phyloP scores from a whole-genome alignment of 2,797 vertebrate genomes.

The Hyperoplus lanceolatus region DNA sequence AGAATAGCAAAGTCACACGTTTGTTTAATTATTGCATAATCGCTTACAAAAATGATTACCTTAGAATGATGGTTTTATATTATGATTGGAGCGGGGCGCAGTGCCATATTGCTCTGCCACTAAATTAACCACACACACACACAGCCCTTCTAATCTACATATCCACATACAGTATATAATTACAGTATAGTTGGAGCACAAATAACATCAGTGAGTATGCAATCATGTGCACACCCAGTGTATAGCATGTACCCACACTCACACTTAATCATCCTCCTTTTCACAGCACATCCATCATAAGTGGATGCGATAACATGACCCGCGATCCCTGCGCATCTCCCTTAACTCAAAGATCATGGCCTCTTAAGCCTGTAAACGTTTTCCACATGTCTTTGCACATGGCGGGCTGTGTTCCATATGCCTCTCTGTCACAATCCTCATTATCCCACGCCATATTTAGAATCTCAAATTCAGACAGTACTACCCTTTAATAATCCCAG shows the following conservation, averaged over 20 bases:
- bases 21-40: too few species aligned
- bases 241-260: constrained; percentile 17
- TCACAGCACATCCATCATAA: constrained; percentile 80
- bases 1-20: too few species aligned
- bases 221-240: constrained; percentile 14
- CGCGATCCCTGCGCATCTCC: constrained; percentile 66
- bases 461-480: constrained; percentile 61
- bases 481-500: constrained; percentile 47
- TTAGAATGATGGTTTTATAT: too few species aligned
- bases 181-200: constrained; percentile 4
- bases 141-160: neutral
- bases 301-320: constrained; percentile 79
- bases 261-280: constrained; percentile 62
- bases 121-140: constrained; percentile 3
- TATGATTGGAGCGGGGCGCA: too few species aligned
- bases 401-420: constrained; percentile 67
- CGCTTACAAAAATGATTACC: too few species aligned
- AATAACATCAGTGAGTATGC: constrained; percentile 22
- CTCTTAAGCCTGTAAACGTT: constrained; percentile 76
- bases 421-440: constrained; percentile 71
- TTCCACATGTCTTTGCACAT: constrained; percentile 83
- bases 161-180: neutral
- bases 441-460: constrained; percentile 73
- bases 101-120: too few species aligned
- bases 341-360: constrained; percentile 73